Evolutionary conservation across 2,113 vertebrate species (phyloP).

Genomic region (Plestiodon gilberti): DNA sequence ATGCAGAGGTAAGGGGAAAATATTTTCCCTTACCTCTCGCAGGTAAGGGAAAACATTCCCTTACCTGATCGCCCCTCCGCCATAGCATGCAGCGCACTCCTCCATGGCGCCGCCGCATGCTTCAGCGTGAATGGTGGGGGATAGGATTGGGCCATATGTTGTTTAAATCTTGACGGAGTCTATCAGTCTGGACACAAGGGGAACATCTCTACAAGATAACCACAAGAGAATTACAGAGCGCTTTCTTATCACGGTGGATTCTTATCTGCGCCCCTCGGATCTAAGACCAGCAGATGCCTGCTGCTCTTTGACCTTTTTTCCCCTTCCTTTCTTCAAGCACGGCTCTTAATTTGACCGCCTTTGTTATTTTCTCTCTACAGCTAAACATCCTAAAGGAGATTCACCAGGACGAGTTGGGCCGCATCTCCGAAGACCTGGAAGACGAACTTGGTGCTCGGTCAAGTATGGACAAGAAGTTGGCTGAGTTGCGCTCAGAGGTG

Average conservation of each 20-base stretch:
- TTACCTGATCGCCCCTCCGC: no score
- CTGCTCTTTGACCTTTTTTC: no score
- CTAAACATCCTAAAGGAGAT: constrained; percentile 94
- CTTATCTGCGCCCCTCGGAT: no score
- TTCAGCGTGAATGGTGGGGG: no score
- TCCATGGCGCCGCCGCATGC: no score
- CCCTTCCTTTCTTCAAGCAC: background rate
- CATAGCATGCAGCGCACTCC: no score
- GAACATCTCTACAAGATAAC: background rate
- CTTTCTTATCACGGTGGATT: no score
- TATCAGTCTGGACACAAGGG: background rate
- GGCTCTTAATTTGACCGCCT: background rate
- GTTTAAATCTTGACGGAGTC: background rate
- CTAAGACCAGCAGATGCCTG: no score
- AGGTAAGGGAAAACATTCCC: no score
- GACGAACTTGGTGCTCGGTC: constrained; percentile 93
- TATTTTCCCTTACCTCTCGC: no score
- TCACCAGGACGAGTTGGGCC: constrained; percentile 95
- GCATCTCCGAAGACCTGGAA: constrained; percentile 96
- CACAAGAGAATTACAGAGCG: background rate
- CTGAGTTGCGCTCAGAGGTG: constrained; percentile 93
- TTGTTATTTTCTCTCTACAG: constrained; percentile 63
- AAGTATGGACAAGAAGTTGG: constrained; percentile 97
- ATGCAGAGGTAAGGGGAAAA: no score
- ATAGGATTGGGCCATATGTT: no score